Evolutionary conservation across 2,113 vertebrate genomes (phyloP).

Genomic region (Proterorhinus semilunaris): DNA sequence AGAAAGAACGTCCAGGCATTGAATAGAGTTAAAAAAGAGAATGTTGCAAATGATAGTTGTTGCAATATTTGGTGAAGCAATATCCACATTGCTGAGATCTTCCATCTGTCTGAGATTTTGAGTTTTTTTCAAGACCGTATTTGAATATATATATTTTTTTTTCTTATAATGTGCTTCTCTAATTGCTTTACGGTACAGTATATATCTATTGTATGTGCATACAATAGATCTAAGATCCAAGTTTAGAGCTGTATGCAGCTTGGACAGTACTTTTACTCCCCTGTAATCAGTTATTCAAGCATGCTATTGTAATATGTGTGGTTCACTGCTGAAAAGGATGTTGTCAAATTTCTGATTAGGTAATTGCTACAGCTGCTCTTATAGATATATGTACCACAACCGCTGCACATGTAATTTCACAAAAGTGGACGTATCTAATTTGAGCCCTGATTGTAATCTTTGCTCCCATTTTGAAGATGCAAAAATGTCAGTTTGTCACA

Average conservation of each 20-base stretch:
- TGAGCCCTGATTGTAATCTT: not conserved
- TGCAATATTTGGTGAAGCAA: no score
- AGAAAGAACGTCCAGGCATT: not conserved
- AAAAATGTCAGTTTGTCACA: not conserved
- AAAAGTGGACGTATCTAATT: constrained; percentile 4
- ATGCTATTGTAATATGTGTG: not conserved
- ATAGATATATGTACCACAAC: not conserved
- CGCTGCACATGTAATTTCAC: constrained; percentile 1
- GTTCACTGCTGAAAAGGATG: not conserved
- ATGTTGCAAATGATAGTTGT: not conserved
- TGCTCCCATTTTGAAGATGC: not conserved
- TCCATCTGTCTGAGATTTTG: no score
- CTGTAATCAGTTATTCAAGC: not conserved
- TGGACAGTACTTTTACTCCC: not conserved
- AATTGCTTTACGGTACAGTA: no score
- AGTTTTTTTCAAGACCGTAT: no score
- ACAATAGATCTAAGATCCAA: not conserved
- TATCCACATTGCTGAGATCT: no score
- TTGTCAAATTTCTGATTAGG: not conserved
- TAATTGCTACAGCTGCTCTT: constrained; percentile 9
- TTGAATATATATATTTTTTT: no score
- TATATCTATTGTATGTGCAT: not conserved
- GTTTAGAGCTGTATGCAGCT: not conserved
- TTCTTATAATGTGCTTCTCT: no score
- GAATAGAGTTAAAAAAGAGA: not conserved